Evolutionary conservation across 2,888 invertebrate species (phyloP), one percentile per base, ranked within the genome.

Genomic region (Acleris emargana): DNA sequence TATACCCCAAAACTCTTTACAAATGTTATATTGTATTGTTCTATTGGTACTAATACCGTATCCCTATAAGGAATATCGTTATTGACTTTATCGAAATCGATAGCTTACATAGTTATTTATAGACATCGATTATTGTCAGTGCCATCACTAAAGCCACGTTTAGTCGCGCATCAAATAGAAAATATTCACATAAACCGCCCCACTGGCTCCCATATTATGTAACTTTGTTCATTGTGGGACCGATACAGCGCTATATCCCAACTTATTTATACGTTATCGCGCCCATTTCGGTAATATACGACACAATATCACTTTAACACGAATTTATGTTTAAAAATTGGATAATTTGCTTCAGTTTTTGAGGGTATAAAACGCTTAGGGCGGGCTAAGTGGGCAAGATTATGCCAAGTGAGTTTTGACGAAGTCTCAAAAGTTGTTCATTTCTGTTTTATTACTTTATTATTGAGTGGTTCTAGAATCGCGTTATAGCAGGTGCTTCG

Each of bases 121-220:
- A 13, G 38, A 38, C 45, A 45, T 45, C 45, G 45, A 45, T 45
- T 16, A 32, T 49, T 32, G 18, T n/a, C 43, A n/a, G 20, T 22
- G 28, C 42, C 64, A 54, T 60, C 64, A 50, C 64, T 64, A 57
- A 28, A n/a, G 43, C 17, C 28, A 20, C 59, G 64, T 64, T 64
- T 60, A 64, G 64, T 53, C 54, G 54, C 64, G 54, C 64, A 60
- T 64, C 64, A 64, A 64, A 64, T 64, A 64, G 59, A 64, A 64
- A 64, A 64, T 64, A 64, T 64, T 64, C 64, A 60, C 64, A 60
- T 64, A 64, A 64, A 64, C 64, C 64, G 58, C 49, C 59, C 59
- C 54, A 64, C 59, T 64, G 64, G 47, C 59, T 60, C 54, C 62
- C 58, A 50, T 64, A 64, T 64, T 54, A 50, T 50, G 50, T 64